phyloP scores from a whole-genome alignment of 2,888 invertebrate species.

The Terebella lapidaria region DNA sequence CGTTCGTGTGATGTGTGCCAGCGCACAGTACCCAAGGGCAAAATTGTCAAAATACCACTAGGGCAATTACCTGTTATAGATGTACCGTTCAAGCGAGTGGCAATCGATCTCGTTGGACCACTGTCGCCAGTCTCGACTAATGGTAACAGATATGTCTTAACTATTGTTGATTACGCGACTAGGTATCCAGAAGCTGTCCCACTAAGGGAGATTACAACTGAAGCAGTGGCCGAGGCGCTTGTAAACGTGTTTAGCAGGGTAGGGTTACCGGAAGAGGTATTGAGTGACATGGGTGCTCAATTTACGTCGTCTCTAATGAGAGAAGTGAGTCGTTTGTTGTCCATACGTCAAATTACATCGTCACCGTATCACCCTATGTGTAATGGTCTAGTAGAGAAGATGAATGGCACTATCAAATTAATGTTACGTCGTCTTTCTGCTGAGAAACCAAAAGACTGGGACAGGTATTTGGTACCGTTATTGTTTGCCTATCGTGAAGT shows the following conservation, averaged over 20 bases:
- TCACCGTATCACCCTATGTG: no score
- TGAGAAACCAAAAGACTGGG: no score
- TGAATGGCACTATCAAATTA: no score
- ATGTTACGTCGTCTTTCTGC: no score
- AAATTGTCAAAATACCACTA: neutral
- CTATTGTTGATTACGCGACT: constrained; percentile 21
- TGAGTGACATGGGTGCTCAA: no score
- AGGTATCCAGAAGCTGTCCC: constrained; percentile 14
- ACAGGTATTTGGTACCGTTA: no score
- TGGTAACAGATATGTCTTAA: constrained; percentile 5
- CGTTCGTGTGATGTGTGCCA: neutral
- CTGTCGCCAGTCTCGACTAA: neutral
- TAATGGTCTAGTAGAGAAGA: no score
- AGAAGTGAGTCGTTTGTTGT: no score
- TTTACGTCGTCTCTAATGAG: no score
- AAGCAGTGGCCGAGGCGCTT: constrained; percentile 25
- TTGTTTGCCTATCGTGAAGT: no score
- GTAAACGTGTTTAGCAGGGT: constrained; percentile 22
- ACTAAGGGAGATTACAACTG: constrained; percentile 8
- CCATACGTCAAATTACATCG: no score
- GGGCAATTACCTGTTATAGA: neutral
- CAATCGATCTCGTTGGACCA: constrained; percentile 7
- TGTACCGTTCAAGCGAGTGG: neutral
- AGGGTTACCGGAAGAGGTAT: constrained; percentile 23
- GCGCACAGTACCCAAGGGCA: neutral